These are phyloP conservation scores for Lordiphosa collinella DNA, from an alignment of 1,140 invertebrate genomes.

Conservation along the genomic window DNA sequence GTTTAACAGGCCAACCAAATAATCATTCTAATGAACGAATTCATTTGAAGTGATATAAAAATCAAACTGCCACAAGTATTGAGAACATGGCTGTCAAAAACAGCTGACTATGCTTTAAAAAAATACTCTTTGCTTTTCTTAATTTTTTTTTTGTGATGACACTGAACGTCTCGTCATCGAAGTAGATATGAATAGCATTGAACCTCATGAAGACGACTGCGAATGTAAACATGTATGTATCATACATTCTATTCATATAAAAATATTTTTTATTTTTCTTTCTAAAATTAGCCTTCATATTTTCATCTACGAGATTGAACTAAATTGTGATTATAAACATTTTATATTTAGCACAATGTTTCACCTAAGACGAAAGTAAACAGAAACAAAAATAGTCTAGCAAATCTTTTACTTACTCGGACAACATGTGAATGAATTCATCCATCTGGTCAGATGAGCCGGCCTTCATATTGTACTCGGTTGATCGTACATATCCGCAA, in stretches of 20 bases:
- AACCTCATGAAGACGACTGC: conserved; percentile 10
- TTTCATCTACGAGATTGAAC: conserved; percentile 22
- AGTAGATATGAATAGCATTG: conserved; percentile 19
- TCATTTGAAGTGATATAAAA: background rate
- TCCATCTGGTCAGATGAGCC: conserved; percentile 85
- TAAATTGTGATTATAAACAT: conserved; percentile 24
- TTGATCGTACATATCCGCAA: conserved; percentile 87
- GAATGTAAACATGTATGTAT: conserved; percentile 7
- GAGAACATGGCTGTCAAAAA: background rate
- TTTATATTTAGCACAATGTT: conserved; percentile 34
- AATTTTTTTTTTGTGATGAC: background rate
- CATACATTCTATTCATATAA: conserved; percentile 4
- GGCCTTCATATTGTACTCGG: conserved; percentile 83
- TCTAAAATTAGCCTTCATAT: conserved; percentile 21
- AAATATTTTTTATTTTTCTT: conserved; percentile 1
- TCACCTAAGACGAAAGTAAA: conserved; percentile 22
- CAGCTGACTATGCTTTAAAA: background rate
- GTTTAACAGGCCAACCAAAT: no score
- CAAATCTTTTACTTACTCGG: conserved; percentile 81
- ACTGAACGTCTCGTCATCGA: conserved; percentile 12
- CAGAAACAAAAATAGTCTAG: conserved; percentile 23
- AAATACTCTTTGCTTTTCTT: background rate
- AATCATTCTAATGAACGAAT: background rate
- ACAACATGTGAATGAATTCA: conserved; percentile 83
- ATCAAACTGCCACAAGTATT: background rate